Conservation (phyloP, 2,888 invertebrate species). For the Tenthredo distinguenda region DNA sequence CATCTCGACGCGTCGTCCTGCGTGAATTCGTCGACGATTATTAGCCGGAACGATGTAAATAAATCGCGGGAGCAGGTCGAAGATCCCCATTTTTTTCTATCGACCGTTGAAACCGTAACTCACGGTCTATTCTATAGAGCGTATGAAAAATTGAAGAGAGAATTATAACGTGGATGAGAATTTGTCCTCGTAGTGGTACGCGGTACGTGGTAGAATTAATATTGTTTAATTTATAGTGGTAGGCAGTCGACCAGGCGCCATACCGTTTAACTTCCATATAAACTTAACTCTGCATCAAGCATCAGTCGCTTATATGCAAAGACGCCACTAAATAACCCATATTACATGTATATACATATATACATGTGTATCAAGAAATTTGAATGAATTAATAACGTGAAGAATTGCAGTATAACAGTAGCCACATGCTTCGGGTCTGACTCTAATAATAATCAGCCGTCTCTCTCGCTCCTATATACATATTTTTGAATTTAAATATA, state of each 20-base stretch:
- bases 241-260: conserved; percentile 75
- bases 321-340: conserved; percentile 7
- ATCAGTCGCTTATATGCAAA: conserved; percentile 17
- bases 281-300: not conserved
- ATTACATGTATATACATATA: not conserved
- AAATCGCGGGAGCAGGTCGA: too few species aligned
- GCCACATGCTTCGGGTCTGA: not conserved
- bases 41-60: too few species aligned
- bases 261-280: conserved; percentile 71
- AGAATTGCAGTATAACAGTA: not conserved
- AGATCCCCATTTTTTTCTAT: too few species aligned
- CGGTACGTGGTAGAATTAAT: conserved; percentile 60
- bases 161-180: too few species aligned
- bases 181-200: too few species aligned
- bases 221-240: conserved; percentile 73
- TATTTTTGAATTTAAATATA: not conserved
- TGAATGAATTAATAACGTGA: conserved; percentile 1
- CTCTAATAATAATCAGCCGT: not conserved
- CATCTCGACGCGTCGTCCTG: too few species aligned
- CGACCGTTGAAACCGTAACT: too few species aligned
- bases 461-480: not conserved
- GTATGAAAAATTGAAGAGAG: too few species aligned
- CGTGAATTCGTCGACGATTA: too few species aligned
- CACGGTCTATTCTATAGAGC: too few species aligned
- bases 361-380: not conserved